Evolutionary conservation across 2,113 vertebrate species (phyloP).

Genomic region (Tonatia bakeri): DNA sequence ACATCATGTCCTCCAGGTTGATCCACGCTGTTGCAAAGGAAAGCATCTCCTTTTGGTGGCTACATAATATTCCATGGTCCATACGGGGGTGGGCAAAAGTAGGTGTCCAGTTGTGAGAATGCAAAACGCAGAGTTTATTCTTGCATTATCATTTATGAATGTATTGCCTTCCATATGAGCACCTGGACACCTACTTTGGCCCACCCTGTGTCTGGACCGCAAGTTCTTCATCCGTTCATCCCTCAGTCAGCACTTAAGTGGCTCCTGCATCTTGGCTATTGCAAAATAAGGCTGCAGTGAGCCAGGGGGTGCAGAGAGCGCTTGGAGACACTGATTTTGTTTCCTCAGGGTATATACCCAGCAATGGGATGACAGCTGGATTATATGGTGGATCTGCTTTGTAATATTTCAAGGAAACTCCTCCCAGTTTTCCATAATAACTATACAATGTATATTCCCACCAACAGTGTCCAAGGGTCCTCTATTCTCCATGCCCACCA

Average conservation of each 20-base stretch:
- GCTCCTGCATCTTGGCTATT: not conserved
- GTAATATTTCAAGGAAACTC: not conserved
- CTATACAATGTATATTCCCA: not conserved
- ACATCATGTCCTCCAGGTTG: not conserved
- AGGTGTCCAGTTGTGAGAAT: not conserved
- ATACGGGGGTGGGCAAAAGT: not conserved
- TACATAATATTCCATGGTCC: not conserved
- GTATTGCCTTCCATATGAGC: not conserved
- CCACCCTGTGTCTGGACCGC: not conserved
- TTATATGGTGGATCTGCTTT: not conserved
- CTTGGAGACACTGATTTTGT: not conserved
- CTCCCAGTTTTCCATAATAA: not conserved
- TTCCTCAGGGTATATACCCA: not conserved
- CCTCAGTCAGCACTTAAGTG: not conserved
- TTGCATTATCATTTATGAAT: not conserved
- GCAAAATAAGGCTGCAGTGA: not conserved
- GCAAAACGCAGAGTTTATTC: not conserved
- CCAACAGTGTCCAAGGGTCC: not conserved
- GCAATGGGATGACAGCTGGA: not conserved
- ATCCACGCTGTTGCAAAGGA: not conserved
- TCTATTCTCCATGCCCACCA: not conserved
- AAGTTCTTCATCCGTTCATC: not conserved
- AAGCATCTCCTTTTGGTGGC: not conserved
- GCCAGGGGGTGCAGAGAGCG: not conserved
- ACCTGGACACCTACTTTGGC: not conserved